These are phyloP conservation scores for Formicarius rufipectus DNA, from an alignment of 2,113 vertebrate species.

Conservation along the genomic window DNA sequence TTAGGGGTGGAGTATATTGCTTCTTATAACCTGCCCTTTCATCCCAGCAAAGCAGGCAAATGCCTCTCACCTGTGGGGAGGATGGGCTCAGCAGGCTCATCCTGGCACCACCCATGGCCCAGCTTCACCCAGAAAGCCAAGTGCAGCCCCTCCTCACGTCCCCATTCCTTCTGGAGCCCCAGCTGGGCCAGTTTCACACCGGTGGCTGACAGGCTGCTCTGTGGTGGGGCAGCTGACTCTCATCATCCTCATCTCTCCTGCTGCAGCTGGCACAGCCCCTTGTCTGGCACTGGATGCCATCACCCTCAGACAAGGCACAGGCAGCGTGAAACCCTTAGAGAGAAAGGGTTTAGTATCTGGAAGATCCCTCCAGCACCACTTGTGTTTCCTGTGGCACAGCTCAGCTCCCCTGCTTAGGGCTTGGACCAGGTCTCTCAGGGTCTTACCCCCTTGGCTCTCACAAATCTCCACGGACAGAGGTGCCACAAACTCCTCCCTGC, in stretches of 20 bases:
- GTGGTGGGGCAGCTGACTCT: neutral
- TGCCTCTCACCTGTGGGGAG: accelerated
- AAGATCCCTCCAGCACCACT: too few relatives aligned
- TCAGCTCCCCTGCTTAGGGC: neutral
- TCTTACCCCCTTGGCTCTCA: neutral
- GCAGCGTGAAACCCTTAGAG: accelerated
- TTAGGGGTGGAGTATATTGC: accelerated
- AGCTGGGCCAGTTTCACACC: too few relatives aligned
- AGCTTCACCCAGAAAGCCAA: too few relatives aligned
- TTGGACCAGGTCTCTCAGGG: neutral
- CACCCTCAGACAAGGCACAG: accelerated
- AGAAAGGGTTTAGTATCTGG: neutral
- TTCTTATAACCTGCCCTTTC: neutral
- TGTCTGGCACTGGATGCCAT: accelerated
- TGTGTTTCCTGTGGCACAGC: neutral
- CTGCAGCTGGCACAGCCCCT: accelerated
- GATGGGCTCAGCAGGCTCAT: neutral
- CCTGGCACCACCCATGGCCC: neutral
- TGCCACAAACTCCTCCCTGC: neutral
- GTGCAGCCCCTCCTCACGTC: accelerated
- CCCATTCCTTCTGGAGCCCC: neutral
- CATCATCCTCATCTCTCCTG: neutral
- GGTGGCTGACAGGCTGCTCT: neutral
- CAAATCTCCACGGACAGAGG: neutral
- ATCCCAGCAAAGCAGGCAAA: neutral